Evolutionary conservation across 1,140 invertebrate species (phyloP), one percentile per base, ranked within the genome.

Genomic region (Wiebesia pumilae): DNA sequence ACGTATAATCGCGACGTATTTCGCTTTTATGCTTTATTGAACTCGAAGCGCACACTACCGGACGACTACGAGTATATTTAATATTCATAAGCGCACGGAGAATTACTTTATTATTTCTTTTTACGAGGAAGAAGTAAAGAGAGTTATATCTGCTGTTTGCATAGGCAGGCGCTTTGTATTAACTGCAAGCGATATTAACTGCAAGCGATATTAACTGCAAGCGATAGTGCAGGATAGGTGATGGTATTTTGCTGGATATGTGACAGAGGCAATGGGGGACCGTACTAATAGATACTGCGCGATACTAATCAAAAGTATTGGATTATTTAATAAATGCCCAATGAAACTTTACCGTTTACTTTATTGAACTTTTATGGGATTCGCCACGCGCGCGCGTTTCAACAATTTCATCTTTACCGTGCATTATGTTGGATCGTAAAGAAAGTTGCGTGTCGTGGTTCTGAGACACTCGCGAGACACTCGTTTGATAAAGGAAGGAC

Each of bases 31-130:
- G 27, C 71, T 38, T 71, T 71, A 40, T 75, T 75, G 71, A 62
- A 62, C 14, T 80, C 40, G 58, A 81, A 81, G n/a, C 3, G 43
- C 12, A 65, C 38, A 40, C 33, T 12, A 40, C 27, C 40, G 14
- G 33, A 38, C 24, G 3, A 33, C 54, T 67, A 67, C 40, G 43
- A 81, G 62, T 81, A 67, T 65, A 81, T 67, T 81, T 81, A 67
- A 67, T 81, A 81, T 81, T 81, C 79, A 40, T 24, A 43, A 81
- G 38, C 78, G n/a, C 78, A 54, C 78, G 16, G 24, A 62, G 65
- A 82, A 82, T 82, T 82, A 82, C 80, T 82, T 71, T 82, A 82
- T 82, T 54, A n/a, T n/a, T n/a, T n/a, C 71, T 38, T 82, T 82
- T 82, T 82, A 82, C 80, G 81, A 83, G 81, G 67, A 73, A 38